Base-by-base conservation (phyloP, 2,797 vertebrate genomes). In the Alosa sapidissima region DNA sequence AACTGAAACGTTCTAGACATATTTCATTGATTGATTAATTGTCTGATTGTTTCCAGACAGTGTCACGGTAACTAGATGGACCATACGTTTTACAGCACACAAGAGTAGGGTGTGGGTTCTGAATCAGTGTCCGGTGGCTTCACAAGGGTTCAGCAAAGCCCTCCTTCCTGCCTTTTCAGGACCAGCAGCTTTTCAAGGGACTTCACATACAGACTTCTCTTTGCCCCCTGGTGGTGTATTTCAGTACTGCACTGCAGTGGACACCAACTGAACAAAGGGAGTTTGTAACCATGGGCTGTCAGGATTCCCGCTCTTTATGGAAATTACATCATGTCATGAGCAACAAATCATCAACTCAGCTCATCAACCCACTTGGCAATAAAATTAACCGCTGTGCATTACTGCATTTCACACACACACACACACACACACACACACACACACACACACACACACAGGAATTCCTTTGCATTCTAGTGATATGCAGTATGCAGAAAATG, bases 211-310 rank as follows among this genome's bases (percentile, higher is more conserved):
- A 21, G 72, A 8, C 41, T 2, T 41, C 72, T 78, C 19, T 78
- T 47, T n/a, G 72, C 36, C 72, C 72, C 36, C 72, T 78, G 41
- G 14, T 78, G 72, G 72, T 47, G 41, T n/a, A 47, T 78, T 47
- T 78, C 41, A 47, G 72, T 21, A 78, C 6, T 45, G 72, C 41
- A 21, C 19, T 45, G 72, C 72, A 45, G 72, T 7, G 41, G 1
- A 75, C 36, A 14, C 72, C 41, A 45, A 28, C 72, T 47, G 72
- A 78, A 47, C 72, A 78, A 78, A 47, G 72, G 19, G 6, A 47
- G 36, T 36, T 78, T 62, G n/a, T n/a, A 62, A 51, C 49, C 49
- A 51, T 51, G 11, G 49, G 8, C 8, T 10, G 49, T 5, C 11
- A 10, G 49, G 11, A 1, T 51, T 51, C 49, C 49, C 11, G 49